A percentile compares a stretch with the other conserved stretches of the same genome.
Evolutionary conservation across 2,888 invertebrate genomes (phyloP).

Genomic region (Megastigmus dorsalis): DNA sequence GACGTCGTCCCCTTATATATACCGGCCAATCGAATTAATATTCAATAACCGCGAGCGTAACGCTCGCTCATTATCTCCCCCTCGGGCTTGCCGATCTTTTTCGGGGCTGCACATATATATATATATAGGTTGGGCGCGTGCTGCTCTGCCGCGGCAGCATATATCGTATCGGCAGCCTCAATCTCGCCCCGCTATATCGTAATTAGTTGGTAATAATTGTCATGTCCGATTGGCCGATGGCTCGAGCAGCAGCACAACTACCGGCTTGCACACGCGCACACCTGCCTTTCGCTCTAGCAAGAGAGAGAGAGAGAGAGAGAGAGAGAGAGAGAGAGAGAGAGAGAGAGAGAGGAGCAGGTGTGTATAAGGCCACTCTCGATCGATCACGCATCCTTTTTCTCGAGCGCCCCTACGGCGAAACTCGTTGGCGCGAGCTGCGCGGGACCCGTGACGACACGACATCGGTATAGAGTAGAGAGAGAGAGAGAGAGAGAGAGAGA

Average conservation of each 20-base stretch:
- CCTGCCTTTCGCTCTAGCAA: too few species aligned
- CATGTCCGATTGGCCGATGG: constrained; percentile 55
- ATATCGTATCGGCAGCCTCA: too few species aligned
- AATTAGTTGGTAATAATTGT: constrained; percentile 63
- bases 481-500: too few species aligned
- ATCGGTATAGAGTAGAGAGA: too few species aligned
- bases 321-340: too few species aligned
- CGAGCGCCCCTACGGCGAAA: not conserved
- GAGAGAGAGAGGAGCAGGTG: too few species aligned
- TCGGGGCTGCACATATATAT: not conserved
- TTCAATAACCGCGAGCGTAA: constrained; percentile 43
- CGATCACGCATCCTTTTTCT: constrained; percentile 14
- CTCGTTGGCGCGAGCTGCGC: constrained; percentile 22
- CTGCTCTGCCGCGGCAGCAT: too few species aligned
- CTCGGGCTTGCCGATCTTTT: constrained; percentile 35
- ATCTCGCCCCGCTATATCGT: constrained; percentile 25
- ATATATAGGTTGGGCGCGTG: not conserved
- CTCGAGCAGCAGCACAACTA: constrained; percentile 44
- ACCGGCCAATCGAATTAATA: constrained; percentile 50
- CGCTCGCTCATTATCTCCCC: constrained; percentile 29
- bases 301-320: too few species aligned
- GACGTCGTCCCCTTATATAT: too few species aligned
- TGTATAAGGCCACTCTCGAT: not conserved
- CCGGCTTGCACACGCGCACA: constrained; percentile 58
- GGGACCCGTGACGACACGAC: constrained; percentile 49